Base-by-base conservation (phyloP, 2,113 vertebrate species). In the Cyprinodon tularosa region DNA sequence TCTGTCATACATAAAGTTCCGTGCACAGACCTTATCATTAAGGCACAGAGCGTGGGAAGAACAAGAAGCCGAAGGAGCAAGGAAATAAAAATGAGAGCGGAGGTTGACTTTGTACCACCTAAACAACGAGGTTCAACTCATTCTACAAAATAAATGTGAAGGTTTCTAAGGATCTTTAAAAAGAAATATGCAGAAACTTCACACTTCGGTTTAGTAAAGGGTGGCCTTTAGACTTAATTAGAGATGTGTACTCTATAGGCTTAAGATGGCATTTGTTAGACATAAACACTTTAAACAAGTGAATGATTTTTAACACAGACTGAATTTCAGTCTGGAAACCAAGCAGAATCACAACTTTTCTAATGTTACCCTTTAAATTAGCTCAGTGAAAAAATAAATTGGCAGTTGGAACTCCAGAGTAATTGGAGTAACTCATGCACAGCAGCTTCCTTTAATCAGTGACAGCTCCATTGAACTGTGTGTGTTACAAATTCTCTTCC, bases 1-100 rank as follows among this genome's bases (percentile, higher is more conserved):
- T 72, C 85, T 84, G 76, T 59, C 66, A 68, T 38, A 71, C 76
- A 78, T 38, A 4, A 88, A 87, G 71, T 9, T 1, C 53, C 47
- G 72, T 45, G 74, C 64, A 47, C 44, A 76, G 77, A 86, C 83
- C 80, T 77, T 77, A 77, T 88, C 82, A 88, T 88, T 85, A 83
- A 85, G 81, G 70, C 66, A 66, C 39, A 38, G 62, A 12, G 79
- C 29, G 84, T 87, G 79, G 84, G 88, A 86, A 82, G 84, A 5
- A 77, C 65, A 78, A 84, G 68, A 82, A 78, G 75, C 73, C 59
- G 60, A 71, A 75, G 62, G 77, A 81, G 71, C 64, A 66, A 74
- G 57, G 62, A 68, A 69, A 66, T 3, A 15, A 77, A 66, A 76
- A 81, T 11, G 57, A 80, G 63, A 67, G 57, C 62, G 20, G 22